A percentile compares a stretch with the other conserved stretches of the same genome.
Evolutionary conservation across 2,113 vertebrate species (phyloP).

Genomic region (Hucho hucho): DNA sequence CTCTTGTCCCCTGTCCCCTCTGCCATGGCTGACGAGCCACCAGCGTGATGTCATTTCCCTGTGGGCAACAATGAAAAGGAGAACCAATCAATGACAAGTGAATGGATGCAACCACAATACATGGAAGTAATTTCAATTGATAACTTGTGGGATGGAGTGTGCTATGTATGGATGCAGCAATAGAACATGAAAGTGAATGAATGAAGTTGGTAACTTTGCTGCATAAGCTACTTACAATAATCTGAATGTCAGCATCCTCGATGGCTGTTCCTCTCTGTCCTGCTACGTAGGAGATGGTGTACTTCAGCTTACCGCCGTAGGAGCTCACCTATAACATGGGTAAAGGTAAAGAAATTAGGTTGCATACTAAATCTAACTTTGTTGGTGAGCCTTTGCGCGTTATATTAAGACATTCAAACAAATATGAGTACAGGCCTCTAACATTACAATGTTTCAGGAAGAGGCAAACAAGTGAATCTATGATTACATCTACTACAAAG

Average conservation of each 20-base stretch:
- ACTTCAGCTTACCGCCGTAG: constrained; percentile 87
- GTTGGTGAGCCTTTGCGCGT: not conserved
- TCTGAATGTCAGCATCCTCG: constrained; percentile 85
- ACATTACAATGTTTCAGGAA: not conserved
- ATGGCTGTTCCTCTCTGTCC: constrained; percentile 74
- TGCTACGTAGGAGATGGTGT: constrained; percentile 82
- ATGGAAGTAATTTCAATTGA: not conserved
- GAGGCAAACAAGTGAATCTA: not conserved
- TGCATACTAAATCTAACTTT: not conserved
- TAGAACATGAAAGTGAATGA: no score
- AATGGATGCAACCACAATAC: not conserved
- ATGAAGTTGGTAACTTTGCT: not conserved
- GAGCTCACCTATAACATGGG: constrained; percentile 79
- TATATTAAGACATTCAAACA: not conserved
- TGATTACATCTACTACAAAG: no score
- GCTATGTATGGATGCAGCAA: no score
- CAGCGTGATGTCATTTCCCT: constrained; percentile 97
- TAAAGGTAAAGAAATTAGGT: constrained; percentile 2
- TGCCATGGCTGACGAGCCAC: constrained; percentile 75
- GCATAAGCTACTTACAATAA: constrained; percentile 77
- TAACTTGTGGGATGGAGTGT: no score
- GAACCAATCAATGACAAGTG: not conserved
- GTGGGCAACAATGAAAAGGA: not conserved
- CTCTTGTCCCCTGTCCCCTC: constrained; percentile 67
- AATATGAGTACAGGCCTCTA: no score